A percentile compares a stretch with the other conserved stretches of the same genome.
Conservation (phyloP, 37 sponge, comb jelly and placozoan species). For the Beroe forskalii region DNA sequence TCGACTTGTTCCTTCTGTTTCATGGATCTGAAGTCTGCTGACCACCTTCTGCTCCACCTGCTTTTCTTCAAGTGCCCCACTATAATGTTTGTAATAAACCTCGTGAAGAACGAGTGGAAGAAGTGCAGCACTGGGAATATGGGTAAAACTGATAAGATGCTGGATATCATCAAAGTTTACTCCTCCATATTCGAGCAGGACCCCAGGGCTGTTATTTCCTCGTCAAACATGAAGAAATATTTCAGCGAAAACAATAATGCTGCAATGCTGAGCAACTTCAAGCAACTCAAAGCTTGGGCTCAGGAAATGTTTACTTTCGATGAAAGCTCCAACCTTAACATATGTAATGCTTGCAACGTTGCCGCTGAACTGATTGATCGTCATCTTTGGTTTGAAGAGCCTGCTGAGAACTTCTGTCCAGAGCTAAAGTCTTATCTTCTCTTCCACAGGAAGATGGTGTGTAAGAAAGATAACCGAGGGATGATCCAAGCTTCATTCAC, state of each 20-base stretch:
- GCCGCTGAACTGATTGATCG: neutral
- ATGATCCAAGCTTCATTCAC: slow-evolving; percentile 18
- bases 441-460: slow-evolving; percentile 21
- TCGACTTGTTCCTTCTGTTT: slow-evolving; percentile 48
- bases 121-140: neutral
- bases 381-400: slow-evolving; percentile 52
- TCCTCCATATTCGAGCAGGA: slow-evolving; percentile 35
- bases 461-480: slow-evolving; percentile 18
- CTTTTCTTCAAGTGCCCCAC: slow-evolving; percentile 34
- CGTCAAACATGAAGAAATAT: slow-evolving; percentile 1
- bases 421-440: neutral
- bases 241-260: slow-evolving; percentile 6
- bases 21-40: neutral
- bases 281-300: slow-evolving; percentile 2
- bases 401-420: slow-evolving; percentile 31
- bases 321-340: neutral
- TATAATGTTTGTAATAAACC: neutral
- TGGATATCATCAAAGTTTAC: neutral
- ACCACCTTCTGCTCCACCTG: slow-evolving; percentile 24
- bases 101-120: slow-evolving; percentile 30
- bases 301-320: slow-evolving; percentile 9
- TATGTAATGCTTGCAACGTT: neutral
- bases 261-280: slow-evolving; percentile 19
- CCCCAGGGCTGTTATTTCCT: neutral
- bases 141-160: slow-evolving; percentile 20